Percentiles rank a stretch among this genome's conserved stretches.
These are phyloP conservation scores for Anastatus disparis DNA, from an alignment of 1,140 invertebrate species.

Conservation along the genomic window DNA sequence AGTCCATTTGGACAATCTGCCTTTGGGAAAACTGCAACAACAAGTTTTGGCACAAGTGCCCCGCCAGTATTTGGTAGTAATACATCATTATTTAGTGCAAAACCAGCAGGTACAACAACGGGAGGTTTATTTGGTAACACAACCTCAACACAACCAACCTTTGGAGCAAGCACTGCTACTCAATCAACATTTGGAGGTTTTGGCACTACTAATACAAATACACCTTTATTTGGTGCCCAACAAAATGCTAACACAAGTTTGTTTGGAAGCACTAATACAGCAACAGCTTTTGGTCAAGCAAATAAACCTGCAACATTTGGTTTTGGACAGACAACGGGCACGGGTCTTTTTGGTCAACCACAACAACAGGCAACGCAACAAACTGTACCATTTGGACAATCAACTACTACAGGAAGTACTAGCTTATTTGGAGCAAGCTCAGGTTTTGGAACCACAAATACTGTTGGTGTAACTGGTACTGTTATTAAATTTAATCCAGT, in stretches of 20 bases:
- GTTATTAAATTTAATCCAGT: slow-evolving; percentile 87
- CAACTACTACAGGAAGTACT: slow-evolving; percentile 65
- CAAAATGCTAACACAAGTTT: slow-evolving; percentile 63
- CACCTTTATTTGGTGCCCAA: slow-evolving; percentile 61
- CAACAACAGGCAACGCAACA: slow-evolving; percentile 59
- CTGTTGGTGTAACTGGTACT: slow-evolving; percentile 71
- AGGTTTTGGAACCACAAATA: slow-evolving; percentile 70
- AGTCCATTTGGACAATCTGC: slow-evolving; percentile 66
- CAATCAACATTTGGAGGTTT: slow-evolving; percentile 64
- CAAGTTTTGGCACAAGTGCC: slow-evolving; percentile 61
- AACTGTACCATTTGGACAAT: slow-evolving; percentile 73
- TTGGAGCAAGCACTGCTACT: slow-evolving; percentile 65
- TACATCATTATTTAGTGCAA: slow-evolving; percentile 71
- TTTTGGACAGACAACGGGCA: slow-evolving; percentile 66
- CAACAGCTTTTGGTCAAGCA: slow-evolving; percentile 72
- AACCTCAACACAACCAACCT: slow-evolving; percentile 58
- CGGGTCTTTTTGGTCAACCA: slow-evolving; percentile 70
- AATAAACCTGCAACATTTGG: slow-evolving; percentile 70
- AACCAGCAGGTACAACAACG: slow-evolving; percentile 67
- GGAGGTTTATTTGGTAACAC: slow-evolving; percentile 63
- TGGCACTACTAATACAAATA: slow-evolving; percentile 57
- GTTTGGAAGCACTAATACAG: slow-evolving; percentile 62
- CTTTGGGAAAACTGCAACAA: slow-evolving; percentile 67
- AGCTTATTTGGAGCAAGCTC: slow-evolving; percentile 70
- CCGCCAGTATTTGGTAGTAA: slow-evolving; percentile 66